Evolutionary conservation across 2,888 invertebrate genomes (phyloP), one percentile per base, ranked within the genome.

Genomic region (Nemoura dubitans): DNA sequence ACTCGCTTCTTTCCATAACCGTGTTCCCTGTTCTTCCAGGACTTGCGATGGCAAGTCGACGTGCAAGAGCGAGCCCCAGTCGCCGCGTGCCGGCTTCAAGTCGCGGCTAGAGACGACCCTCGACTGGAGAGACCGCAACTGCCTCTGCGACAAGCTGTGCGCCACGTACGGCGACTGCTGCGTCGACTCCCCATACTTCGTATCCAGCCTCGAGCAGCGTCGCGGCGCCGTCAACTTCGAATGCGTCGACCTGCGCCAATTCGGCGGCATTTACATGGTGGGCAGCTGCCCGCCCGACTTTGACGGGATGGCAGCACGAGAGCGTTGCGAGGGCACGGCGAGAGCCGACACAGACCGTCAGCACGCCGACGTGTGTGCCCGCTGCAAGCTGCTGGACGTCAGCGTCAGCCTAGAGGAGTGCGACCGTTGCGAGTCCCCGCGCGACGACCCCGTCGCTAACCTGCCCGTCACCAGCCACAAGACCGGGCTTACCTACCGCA

Each of bases 121-220:
- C 59, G 90, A 91, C 89, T 91, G 91, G 91, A 90, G 90, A 85
- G 90, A 90, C 27, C 89, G 92, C 30, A 92, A 91, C 89, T 92
- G 92, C 89, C 89, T 91, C 83, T 92, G 92, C 89, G 92, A 92
- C 88, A 89, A 90, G 76, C 89, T 89, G 43, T 93, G 93, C 89
- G 89, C 90, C 26, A 89, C 89, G 16, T 92, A 91, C 88, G 92
- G 92, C 30, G 92, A 92, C 89, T 92, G 92, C 88, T 92, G 92
- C 87, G 89, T 91, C 30, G 92, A 92, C 88, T 91, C 92, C 0
- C 87, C 88, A 6, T 86, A 88, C 87, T 89, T 90, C 89, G 87
- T 89, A 85, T 77, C 89, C 88, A 84, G 84, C 25, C 27, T 90
- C 87, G 88, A 90, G 89, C 89, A 89, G 89, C 86, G 90, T 89